Evolutionary conservation across 2,797 vertebrate genomes (phyloP).

Genomic region (Helicolenus hilgendorfi): DNA sequence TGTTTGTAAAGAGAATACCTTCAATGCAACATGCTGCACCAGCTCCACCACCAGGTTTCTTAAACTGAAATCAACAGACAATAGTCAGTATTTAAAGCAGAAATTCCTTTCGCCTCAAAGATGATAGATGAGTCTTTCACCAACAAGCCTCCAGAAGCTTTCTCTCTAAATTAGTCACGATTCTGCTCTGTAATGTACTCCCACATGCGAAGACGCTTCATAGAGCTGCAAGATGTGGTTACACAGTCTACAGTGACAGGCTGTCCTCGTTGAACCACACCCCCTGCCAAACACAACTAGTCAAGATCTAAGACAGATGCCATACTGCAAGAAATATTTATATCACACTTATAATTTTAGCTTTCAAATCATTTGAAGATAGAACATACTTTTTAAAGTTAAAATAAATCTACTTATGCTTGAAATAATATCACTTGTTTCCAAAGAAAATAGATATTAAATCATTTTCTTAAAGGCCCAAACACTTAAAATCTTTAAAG

Average conservation of each 20-base stretch:
- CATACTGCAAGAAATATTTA: not conserved
- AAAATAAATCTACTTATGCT: not conserved
- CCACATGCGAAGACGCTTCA: slow-evolving; percentile 44
- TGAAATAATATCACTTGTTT: not conserved
- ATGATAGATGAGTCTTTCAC: slow-evolving; percentile 7
- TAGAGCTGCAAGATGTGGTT: slow-evolving; percentile 26
- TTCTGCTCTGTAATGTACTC: slow-evolving; percentile 40
- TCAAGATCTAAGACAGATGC: not conserved
- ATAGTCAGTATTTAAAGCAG: not conserved
- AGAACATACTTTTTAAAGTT: not conserved
- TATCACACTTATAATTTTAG: not conserved
- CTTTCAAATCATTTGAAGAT: not conserved
- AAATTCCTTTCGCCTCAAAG: not conserved
- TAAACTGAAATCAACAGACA: not conserved
- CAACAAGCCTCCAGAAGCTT: slow-evolving; percentile 6
- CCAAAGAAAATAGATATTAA: not conserved
- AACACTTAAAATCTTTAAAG: not conserved
- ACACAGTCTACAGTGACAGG: slow-evolving; percentile 19
- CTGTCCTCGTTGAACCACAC: slow-evolving; percentile 30
- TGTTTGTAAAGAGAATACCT: not conserved
- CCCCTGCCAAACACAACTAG: slow-evolving; percentile 13
- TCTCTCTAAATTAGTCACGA: slow-evolving; percentile 59
- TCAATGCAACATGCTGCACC: not conserved
- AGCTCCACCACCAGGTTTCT: not conserved
- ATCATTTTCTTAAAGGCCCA: not conserved